Conservation (phyloP, 1,140 invertebrate genomes). For the Elysia chlorotica region DNA sequence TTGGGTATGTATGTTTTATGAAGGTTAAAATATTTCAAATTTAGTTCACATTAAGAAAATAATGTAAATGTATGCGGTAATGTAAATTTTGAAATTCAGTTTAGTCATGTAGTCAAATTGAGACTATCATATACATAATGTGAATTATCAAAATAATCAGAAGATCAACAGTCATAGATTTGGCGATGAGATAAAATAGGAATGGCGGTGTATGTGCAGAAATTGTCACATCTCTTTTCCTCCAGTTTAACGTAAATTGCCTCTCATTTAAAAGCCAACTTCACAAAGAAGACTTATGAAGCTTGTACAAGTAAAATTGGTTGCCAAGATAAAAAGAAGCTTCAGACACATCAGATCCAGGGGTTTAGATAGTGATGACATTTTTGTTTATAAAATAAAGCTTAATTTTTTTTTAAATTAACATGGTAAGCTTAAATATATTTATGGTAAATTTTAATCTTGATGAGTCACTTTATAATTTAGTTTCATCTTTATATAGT, state of each 20-base stretch:
- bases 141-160: not conserved
- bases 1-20: conserved; percentile 63
- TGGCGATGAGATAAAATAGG: too few species aligned
- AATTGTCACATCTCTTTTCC: too few species aligned
- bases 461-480: not conserved
- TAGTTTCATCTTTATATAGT: not conserved
- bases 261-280: too few species aligned
- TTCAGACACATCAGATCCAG: not conserved
- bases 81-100: not conserved
- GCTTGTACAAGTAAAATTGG: too few species aligned
- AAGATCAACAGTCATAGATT: not conserved
- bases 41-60: not conserved
- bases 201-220: too few species aligned
- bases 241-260: too few species aligned
- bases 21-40: not conserved
- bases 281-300: too few species aligned
- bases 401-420: not conserved
- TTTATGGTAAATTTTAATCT: not conserved
- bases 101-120: not conserved
- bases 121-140: not conserved
- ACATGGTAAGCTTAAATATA: not conserved
- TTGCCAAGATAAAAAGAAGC: not conserved
- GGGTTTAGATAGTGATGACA: not conserved
- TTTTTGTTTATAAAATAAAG: not conserved
- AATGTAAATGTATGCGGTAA: not conserved